Evolutionary conservation across 2,888 invertebrate genomes (phyloP).

Genomic region (Melipona bicolor): DNA sequence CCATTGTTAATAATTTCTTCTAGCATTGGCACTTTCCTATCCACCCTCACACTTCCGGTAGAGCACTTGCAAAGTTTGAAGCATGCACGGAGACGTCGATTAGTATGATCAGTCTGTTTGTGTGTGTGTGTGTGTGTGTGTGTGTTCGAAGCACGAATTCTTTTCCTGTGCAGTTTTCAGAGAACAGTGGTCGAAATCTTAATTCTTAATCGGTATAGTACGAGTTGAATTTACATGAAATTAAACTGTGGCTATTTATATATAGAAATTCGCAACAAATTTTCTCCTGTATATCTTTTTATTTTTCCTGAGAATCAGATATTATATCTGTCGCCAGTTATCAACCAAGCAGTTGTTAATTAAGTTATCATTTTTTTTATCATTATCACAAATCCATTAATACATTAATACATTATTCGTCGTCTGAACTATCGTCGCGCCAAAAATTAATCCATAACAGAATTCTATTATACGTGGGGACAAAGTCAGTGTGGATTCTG

Average conservation of each 20-base stretch:
- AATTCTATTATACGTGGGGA: neutral
- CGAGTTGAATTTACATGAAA: no score
- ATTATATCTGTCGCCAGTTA: no score
- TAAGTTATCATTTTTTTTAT: neutral
- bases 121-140: neutral
- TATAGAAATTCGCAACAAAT: no score
- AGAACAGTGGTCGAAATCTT: neutral
- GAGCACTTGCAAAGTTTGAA: conserved; percentile 1
- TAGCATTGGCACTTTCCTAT: neutral
- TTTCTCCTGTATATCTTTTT: no score
- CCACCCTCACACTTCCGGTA: neutral
- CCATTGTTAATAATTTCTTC: neutral
- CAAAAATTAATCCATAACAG: neutral
- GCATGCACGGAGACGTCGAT: conserved; percentile 11
- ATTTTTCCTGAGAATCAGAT: no score
- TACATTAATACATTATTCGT: no score
- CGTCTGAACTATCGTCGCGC: neutral
- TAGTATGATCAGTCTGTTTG: neutral
- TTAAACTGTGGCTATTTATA: no score
- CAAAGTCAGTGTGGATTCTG: conserved; percentile 3
- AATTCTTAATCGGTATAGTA: no score
- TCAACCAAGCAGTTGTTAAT: no score
- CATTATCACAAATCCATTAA: neutral
- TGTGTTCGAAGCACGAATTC: conserved; percentile 7
- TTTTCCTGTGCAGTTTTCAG: neutral